Base-by-base conservation (phyloP, 2,888 invertebrate genomes). In the Papilio elwesi region DNA sequence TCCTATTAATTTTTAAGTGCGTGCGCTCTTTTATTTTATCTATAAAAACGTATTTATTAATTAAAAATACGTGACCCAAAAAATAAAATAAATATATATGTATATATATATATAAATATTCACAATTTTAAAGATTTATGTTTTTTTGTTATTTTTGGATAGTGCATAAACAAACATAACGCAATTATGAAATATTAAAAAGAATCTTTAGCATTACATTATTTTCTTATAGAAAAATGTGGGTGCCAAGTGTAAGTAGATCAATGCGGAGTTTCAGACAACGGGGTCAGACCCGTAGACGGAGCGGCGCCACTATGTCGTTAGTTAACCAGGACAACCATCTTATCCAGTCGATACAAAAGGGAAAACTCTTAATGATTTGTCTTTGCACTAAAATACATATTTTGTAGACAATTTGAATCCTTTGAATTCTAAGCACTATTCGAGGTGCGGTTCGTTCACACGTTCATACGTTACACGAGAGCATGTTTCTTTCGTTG, bases 221-320 rank as follows among this genome's bases (percentile, higher is more conserved):
- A 59, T 59, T 38, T 38, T 13, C 38, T 38, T 59, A 57, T 57
- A 65, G 48, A 68, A 68, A 73, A 64, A 64, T 51, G 11, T 52
- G n/a, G 0, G 15, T 47, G 65, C 65, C 52, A 64, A 65, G 64
- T 65, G 15, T 69, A 70, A 67, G 65, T 73, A 69, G 73, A 70
- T 65, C 73, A 73, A 70, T 73, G 73, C 73, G 69, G 69, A 59
- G 66, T 80, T 80, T 75, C 79, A 83, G 82, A 87, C 86, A 88
- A 86, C 84, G 86, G 85, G 90, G 90, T 87, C 88, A 85, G 77
- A 78, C 76, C 80, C 79, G 80, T 83, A 90, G 90, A 90, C 90
- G 80, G 78, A 78, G 77, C 80, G 85, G 79, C 84, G 85, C 83
- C 84, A 78, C 77, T 80, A 76, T 83, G 80, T 80, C 79, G 78